Conservation (phyloP, 2,797 vertebrate species). For the Acanthurus tractus region DNA sequence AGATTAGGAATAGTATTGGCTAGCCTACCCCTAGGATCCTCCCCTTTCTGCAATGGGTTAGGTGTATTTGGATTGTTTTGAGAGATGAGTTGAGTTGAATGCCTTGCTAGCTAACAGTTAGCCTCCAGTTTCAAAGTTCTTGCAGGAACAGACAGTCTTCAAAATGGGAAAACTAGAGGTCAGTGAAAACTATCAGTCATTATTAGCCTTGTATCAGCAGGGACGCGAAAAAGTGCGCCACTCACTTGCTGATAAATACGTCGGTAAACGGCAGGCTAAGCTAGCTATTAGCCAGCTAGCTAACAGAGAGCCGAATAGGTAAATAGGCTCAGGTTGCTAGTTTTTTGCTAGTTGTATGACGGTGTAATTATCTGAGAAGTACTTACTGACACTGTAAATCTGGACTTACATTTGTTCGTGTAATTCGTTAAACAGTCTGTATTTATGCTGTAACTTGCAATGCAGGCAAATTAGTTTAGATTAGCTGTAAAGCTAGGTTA, state of each 20-base stretch:
- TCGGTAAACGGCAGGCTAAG: slow-evolving; percentile 61
- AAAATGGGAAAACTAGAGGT: slow-evolving; percentile 82
- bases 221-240: background rate
- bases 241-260: slow-evolving; percentile 43
- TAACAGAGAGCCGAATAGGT: slow-evolving; percentile 52
- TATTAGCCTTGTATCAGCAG: background rate
- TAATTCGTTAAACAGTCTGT: background rate
- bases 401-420: background rate
- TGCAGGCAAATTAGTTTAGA: slow-evolving; percentile 28
- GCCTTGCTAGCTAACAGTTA: slow-evolving; percentile 74
- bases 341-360: slow-evolving; percentile 33
- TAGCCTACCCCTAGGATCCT: background rate
- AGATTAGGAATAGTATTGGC: slow-evolving; percentile 69
- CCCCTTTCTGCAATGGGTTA: slow-evolving; percentile 59
- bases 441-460: slow-evolving; percentile 6
- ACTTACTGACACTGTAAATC: background rate
- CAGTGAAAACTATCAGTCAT: slow-evolving; percentile 43
- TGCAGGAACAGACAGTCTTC: slow-evolving; percentile 46
- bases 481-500: slow-evolving; percentile 59
- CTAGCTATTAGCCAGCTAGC: slow-evolving; percentile 63
- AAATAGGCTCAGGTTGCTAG: slow-evolving; percentile 39
- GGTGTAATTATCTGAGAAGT: background rate
- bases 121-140: slow-evolving; percentile 77
- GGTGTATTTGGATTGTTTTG: slow-evolving; percentile 82
- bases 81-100: slow-evolving; percentile 79